A percentile compares a stretch with the other conserved stretches of the same genome.
phyloP scores from a whole-genome alignment of 2,797 vertebrate genomes.

The Miichthys miiuy region DNA sequence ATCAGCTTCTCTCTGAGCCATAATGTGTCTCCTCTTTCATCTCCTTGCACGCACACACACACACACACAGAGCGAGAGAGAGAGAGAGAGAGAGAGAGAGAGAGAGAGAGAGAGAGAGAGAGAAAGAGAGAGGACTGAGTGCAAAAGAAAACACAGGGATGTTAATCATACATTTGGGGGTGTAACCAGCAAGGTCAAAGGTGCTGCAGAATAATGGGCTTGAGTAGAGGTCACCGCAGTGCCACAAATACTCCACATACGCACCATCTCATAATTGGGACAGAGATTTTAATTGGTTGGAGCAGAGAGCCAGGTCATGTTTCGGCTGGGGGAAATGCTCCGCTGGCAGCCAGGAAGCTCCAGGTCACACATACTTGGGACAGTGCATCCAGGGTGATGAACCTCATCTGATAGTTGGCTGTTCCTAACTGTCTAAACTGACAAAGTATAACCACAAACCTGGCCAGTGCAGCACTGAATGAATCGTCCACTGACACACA shows the following conservation, averaged over 20 bases:
- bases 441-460: neutral
- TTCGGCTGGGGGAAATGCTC: conserved; percentile 22
- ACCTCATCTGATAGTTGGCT: conserved; percentile 13
- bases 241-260: conserved; percentile 58
- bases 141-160: conserved; percentile 42
- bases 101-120: neutral
- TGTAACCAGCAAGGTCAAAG: conserved; percentile 60
- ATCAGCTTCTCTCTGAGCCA: conserved; percentile 44
- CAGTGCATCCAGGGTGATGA: conserved; percentile 9
- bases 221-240: conserved; percentile 48
- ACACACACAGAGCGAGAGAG: conserved; percentile 7
- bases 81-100: neutral
- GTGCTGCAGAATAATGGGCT: conserved; percentile 59
- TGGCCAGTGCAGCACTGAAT: neutral
- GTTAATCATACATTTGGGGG: conserved; percentile 61
- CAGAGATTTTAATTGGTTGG: conserved; percentile 62
- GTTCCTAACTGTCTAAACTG: conserved; percentile 26
- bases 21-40: conserved; percentile 36
- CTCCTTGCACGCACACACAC: conserved; percentile 20
- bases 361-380: conserved; percentile 1
- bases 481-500: neutral
- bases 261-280: conserved; percentile 53
- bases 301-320: conserved; percentile 31
- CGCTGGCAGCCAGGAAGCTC: conserved; percentile 8
- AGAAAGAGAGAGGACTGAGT: neutral